Base-by-base conservation (phyloP, 2,113 vertebrate genomes). In the Syngnathus floridae region DNA sequence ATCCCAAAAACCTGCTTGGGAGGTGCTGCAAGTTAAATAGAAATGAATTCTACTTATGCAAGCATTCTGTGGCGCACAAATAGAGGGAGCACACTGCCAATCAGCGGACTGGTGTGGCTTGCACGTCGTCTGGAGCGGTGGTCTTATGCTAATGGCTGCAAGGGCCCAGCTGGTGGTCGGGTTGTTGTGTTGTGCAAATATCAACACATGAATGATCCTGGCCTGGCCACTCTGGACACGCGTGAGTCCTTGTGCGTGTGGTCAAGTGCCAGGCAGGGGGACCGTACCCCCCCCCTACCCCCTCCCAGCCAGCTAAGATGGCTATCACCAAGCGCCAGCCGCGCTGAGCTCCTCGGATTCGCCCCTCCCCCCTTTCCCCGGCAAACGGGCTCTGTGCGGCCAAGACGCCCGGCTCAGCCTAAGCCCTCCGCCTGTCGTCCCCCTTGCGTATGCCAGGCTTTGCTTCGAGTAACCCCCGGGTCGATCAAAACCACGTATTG, bases 191-290 rank as follows among this genome's bases (percentile, higher is more conserved):
- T 90, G 85, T 87, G 89, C 86, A 91, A 91, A 91, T 86, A 90
- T 70, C 86, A 89, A 84, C 88, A 91, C 86, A 90, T 70, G 87
- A 89, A 84, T 86, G 87, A 90, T 90, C 88, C 89, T 81, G 73
- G 80, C 80, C 87, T 83, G 82, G 78, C 77, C 82, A 79, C 84
- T 85, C 71, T 85, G 82, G 85, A 83, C 83, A 85, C 55, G 59
- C 80, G 68, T 73, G 66, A 56, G 72, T 82, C 65, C 63, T 74
- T 80, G 75, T 72, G 74, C 66, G 79, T 83, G 80, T 87, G 87
- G 82, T 87, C 86, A 85, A 84, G 80, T 89, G 86, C 85, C 86
- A 88, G 76, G 74, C 78, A 0, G 19, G 5, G 19, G 19, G 37
- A 19, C 2, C 4, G 0, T 8, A 1, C n/a, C 11, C 5, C 31